A percentile compares a stretch with the other conserved stretches of the same genome.
phyloP scores from a whole-genome alignment of 2,888 invertebrate species.

The Synanthedon andrenaeformis region DNA sequence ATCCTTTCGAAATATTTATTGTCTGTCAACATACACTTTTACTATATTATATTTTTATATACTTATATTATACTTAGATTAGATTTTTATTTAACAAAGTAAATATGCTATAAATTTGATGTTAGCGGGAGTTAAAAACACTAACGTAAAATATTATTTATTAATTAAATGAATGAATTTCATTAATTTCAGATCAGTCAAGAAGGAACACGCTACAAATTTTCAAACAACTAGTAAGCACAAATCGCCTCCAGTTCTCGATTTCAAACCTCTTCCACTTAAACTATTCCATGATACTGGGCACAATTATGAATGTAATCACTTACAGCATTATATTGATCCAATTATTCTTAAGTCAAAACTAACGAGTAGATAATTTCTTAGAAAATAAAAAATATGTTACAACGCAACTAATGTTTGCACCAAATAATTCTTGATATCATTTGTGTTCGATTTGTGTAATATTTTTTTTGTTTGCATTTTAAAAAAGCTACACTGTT shows the following conservation, averaged over 20 bases:
- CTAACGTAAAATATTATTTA: neutral
- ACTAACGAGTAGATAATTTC: neutral
- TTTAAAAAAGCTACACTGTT: too few species aligned
- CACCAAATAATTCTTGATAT: neutral
- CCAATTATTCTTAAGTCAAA: slow-evolving; percentile 22
- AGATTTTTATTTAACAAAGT: too few species aligned
- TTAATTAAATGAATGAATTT: neutral
- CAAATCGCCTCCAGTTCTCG: slow-evolving; percentile 31
- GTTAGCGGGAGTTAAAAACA: neutral
- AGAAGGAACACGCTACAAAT: slow-evolving; percentile 25
- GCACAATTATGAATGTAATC: slow-evolving; percentile 35
- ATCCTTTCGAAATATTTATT: too few species aligned
- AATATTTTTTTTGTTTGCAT: too few species aligned
- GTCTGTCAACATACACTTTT: too few species aligned
- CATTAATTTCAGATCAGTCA: slow-evolving; percentile 22
- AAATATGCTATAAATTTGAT: neutral
- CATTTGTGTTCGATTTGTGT: too few species aligned
- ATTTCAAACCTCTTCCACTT: slow-evolving; percentile 33
- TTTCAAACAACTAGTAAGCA: slow-evolving; percentile 31
- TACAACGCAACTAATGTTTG: neutral
- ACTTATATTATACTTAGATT: too few species aligned
- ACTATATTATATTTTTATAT: too few species aligned
- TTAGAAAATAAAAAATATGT: too few species aligned
- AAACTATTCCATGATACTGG: slow-evolving; percentile 32
- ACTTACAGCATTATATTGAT: slow-evolving; percentile 46